These are phyloP conservation scores for Rhabdophis nuchalis DNA, from an alignment of 2,797 vertebrate species.

Conservation along the genomic window DNA sequence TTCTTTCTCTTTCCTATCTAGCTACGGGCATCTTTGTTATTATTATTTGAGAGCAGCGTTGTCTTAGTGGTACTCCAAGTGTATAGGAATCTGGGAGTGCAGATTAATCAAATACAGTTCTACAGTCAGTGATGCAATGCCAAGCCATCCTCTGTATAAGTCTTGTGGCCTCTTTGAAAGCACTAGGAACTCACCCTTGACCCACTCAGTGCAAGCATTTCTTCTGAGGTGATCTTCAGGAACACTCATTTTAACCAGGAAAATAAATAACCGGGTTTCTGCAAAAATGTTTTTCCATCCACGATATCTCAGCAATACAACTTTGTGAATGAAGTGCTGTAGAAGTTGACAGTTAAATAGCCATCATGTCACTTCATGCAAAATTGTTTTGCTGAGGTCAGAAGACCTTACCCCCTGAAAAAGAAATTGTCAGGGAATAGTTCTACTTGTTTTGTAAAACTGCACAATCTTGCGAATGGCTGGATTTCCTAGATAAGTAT, in stretches of 20 bases:
- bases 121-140: neutral
- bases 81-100: neutral
- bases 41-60: conserved; percentile 71
- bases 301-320: neutral
- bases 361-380: neutral
- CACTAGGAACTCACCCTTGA: conserved; percentile 26
- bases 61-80: conserved; percentile 56
- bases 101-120: conserved; percentile 25
- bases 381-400: neutral
- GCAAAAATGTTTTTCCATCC: neutral
- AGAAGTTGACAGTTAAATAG: neutral
- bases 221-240: neutral
- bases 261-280: neutral
- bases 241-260: neutral
- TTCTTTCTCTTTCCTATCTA: conserved; percentile 60
- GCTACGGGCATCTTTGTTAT: conserved; percentile 67
- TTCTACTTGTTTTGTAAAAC: neutral
- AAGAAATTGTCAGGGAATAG: neutral
- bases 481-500: neutral
- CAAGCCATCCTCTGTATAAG: neutral
- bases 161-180: neutral
- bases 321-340: neutral
- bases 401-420: neutral
- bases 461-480: neutral
- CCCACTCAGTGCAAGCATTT: conserved; percentile 10